These are phyloP conservation scores for Drosophila repletoides DNA, from an alignment of 1,140 invertebrate species.

Conservation along the genomic window DNA sequence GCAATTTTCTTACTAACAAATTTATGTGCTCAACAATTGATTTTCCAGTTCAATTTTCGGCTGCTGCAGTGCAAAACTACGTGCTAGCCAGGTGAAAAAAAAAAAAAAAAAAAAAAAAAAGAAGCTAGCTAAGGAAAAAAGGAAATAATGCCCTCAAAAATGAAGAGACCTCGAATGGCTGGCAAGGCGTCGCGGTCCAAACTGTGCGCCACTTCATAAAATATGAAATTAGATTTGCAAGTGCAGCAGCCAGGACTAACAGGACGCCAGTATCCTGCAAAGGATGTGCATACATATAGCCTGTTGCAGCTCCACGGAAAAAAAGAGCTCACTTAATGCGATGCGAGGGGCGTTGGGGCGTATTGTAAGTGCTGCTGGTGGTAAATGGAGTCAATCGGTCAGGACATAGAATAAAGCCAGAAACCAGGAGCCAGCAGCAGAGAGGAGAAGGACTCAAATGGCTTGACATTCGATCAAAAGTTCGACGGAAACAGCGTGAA, in stretches of 20 bases:
- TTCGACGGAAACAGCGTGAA: conserved; percentile 57
- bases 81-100: conserved; percentile 46
- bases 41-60: conserved; percentile 66
- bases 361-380: conserved; percentile 15
- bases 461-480: conserved; percentile 78
- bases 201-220: conserved; percentile 68
- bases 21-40: conserved; percentile 78
- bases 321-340: conserved; percentile 45
- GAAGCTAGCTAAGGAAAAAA: conserved; percentile 51
- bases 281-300: conserved; percentile 53
- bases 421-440: not conserved
- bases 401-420: conserved; percentile 43
- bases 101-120: conserved; percentile 54
- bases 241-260: conserved; percentile 30
- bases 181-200: conserved; percentile 16
- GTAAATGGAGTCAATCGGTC: conserved; percentile 47
- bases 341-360: not conserved
- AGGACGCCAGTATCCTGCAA: conserved; percentile 21
- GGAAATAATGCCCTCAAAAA: conserved; percentile 32
- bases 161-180: conserved; percentile 20
- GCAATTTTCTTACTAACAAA: conserved; percentile 74
- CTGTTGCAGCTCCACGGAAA: conserved; percentile 30
- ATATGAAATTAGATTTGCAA: conserved; percentile 79
- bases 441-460: conserved; percentile 49
- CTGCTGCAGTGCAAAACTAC: conserved; percentile 4